Conservation (phyloP, 2,888 invertebrate species). For the Catocala fraxini region DNA sequence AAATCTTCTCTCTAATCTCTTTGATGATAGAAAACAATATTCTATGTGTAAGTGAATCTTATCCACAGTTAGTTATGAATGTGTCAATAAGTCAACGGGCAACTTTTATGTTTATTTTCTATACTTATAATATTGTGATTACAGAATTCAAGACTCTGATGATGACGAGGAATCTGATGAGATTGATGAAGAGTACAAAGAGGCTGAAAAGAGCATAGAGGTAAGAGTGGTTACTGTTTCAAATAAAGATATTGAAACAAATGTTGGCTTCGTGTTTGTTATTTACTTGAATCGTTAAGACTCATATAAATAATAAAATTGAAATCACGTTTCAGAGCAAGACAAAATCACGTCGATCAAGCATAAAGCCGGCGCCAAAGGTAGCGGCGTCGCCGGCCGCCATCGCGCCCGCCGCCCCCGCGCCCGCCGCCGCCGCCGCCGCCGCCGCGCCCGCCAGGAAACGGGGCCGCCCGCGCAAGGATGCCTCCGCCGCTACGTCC, state of each 20-base stretch:
- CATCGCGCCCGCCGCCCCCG: constrained; percentile 30
- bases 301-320: too few species aligned
- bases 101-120: too few species aligned
- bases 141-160: constrained; percentile 52
- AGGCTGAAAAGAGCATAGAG: constrained; percentile 57
- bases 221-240: constrained; percentile 40
- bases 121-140: constrained; percentile 19
- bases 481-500: constrained; percentile 46
- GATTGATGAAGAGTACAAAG: constrained; percentile 58
- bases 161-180: constrained; percentile 64
- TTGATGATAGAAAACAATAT: too few species aligned
- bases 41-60: too few species aligned
- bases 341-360: constrained; percentile 39
- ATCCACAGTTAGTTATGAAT: too few species aligned
- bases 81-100: too few species aligned
- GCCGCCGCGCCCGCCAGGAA: constrained; percentile 53
- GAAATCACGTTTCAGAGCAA: constrained; percentile 36
- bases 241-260: not conserved
- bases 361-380: constrained; percentile 35
- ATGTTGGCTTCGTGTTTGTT: too few species aligned
- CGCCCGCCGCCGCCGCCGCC: constrained; percentile 17
- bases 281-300: too few species aligned
- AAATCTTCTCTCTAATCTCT: too few species aligned
- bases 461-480: constrained; percentile 77
- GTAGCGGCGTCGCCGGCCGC: constrained; percentile 22